These are phyloP conservation scores for Mesochorus sp. DNA, from an alignment of 2,888 invertebrate species.

Conservation along the genomic window DNA sequence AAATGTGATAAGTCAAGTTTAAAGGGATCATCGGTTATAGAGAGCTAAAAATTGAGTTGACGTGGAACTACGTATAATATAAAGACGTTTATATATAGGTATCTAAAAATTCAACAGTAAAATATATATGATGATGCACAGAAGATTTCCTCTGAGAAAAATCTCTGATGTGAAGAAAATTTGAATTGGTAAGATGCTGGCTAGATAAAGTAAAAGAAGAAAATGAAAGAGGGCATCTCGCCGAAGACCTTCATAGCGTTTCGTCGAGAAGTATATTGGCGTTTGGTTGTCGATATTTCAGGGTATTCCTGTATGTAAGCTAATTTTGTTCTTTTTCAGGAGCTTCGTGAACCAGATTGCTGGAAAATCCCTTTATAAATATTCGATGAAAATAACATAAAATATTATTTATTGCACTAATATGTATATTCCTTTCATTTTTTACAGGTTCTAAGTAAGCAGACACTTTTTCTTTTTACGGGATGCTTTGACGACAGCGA, in stretches of 20 bases:
- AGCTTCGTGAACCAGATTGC: background rate
- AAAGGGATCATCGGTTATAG: no score
- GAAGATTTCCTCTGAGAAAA: background rate
- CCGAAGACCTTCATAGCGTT: background rate
- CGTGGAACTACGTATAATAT: no score
- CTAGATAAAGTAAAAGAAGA: background rate
- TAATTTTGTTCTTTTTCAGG: background rate
- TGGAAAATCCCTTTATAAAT: background rate
- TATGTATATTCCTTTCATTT: no score
- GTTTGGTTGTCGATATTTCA: conserved; percentile 22
- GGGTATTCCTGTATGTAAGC: background rate
- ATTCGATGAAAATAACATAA: no score
- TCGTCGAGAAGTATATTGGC: background rate
- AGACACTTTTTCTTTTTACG: no score
- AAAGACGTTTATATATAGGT: background rate
- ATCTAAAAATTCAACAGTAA: no score
- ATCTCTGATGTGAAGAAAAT: background rate
- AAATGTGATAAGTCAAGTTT: no score
- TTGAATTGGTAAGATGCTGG: background rate
- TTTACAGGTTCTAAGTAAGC: no score
- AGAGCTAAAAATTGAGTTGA: no score
- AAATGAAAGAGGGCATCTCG: background rate
- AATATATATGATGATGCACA: background rate
- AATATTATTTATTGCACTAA: no score
- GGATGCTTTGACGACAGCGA: no score